Conservation (phyloP, 2,797 vertebrate species). For the Hirundo rustica region DNA sequence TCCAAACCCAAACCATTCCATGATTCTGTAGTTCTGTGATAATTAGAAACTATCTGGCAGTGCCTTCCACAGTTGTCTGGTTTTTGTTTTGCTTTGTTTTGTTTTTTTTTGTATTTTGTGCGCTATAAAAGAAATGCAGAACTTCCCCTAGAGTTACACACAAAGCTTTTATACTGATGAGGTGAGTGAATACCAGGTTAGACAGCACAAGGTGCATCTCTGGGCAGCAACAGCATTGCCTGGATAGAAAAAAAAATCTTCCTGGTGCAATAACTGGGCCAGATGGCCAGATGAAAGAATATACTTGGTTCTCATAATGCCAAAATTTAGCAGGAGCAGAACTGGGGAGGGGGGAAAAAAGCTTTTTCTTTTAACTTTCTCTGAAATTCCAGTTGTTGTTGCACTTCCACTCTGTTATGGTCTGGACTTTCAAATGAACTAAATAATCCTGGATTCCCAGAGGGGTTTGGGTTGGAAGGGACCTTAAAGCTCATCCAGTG, state of each 20-base stretch:
- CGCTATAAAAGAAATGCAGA: neutral
- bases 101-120: neutral
- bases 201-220: neutral
- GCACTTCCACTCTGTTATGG: neutral
- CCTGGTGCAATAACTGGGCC: neutral
- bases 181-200: neutral
- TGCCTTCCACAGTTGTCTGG: neutral
- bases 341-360: accelerated
- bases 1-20: neutral
- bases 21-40: neutral
- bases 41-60: neutral
- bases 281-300: neutral
- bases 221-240: neutral
- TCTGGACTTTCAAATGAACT: neutral
- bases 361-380: neutral
- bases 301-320: neutral
- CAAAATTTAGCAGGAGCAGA: neutral
- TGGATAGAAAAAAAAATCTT: neutral
- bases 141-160: neutral
- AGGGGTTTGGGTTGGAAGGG: neutral
- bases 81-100: too few relatives aligned
- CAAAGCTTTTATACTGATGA: neutral
- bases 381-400: neutral
- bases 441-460: accelerated
- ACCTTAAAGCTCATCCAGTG: accelerated